A percentile compares a stretch with the other conserved stretches of the same genome.
These are phyloP conservation scores for Zhengitettix transpicula DNA, from an alignment of 2,888 invertebrate genomes.

Conservation along the genomic window DNA sequence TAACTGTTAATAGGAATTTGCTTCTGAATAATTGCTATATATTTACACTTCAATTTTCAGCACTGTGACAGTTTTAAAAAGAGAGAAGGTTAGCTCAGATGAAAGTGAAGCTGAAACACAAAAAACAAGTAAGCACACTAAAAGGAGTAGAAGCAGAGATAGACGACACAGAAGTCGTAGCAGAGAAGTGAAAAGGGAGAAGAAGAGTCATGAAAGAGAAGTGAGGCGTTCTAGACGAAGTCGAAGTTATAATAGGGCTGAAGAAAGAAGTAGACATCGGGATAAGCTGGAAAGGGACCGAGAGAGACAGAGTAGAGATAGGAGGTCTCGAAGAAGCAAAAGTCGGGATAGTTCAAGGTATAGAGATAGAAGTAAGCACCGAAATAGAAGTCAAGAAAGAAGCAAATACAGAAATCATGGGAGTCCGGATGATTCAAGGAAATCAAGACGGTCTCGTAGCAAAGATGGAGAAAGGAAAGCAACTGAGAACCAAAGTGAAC, in stretches of 20 bases:
- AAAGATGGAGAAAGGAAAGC: constrained; percentile 13
- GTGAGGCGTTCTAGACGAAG: constrained; percentile 18
- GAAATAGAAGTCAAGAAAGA: constrained; percentile 17
- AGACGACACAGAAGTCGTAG: constrained; percentile 22
- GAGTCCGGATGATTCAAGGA: constrained; percentile 21
- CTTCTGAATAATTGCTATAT: not conserved
- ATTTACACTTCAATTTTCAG: not conserved
- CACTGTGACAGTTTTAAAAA: constrained; percentile 16
- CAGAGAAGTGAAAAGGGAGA: constrained; percentile 11
- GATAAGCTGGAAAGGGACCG: constrained; percentile 19
- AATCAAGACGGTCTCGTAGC: constrained; percentile 17
- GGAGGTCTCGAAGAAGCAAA: constrained; percentile 14
- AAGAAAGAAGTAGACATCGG: constrained; percentile 12
- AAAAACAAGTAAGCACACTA: constrained; percentile 7
- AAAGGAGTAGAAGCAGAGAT: constrained; percentile 14
- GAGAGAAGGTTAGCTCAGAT: constrained; percentile 13
- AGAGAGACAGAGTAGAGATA: constrained; percentile 13
- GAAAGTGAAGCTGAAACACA: constrained; percentile 11
- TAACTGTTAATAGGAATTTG: too few relatives aligned
- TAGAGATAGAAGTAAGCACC: constrained; percentile 20
- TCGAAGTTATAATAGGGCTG: constrained; percentile 13
- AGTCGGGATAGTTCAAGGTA: constrained; percentile 5
- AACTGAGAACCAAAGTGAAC: constrained; percentile 13
- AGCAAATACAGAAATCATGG: constrained; percentile 17
- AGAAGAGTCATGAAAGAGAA: constrained; percentile 10